phyloP scores from a whole-genome alignment of 2,113 vertebrate genomes.

The Promerops cafer region DNA sequence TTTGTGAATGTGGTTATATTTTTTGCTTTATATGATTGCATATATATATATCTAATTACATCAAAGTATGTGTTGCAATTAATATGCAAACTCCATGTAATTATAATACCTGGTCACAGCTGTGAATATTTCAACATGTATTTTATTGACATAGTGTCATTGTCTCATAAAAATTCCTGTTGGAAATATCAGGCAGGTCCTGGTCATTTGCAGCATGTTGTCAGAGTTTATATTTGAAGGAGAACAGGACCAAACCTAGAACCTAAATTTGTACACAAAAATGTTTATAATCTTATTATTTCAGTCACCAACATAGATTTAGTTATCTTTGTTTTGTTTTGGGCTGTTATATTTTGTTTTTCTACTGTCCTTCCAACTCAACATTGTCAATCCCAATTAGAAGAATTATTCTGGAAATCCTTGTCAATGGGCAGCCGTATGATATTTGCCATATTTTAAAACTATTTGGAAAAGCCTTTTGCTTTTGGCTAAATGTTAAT shows the following conservation, averaged over 20 bases:
- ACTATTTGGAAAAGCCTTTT: not conserved
- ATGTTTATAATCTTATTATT: not conserved
- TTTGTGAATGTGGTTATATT: not conserved
- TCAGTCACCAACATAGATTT: not conserved
- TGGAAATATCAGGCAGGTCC: not conserved
- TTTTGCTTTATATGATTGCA: not conserved
- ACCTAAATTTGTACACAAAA: not conserved
- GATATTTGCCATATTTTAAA: not conserved
- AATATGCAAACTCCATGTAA: not conserved
- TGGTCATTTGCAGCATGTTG: not conserved
- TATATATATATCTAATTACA: not conserved
- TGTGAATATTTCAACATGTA: not conserved
- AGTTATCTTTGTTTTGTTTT: not conserved
- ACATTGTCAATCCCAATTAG: not conserved
- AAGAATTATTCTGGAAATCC: not conserved
- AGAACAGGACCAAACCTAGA: not conserved
- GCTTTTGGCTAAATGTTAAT: not conserved
- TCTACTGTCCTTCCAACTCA: not conserved
- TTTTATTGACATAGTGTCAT: not conserved
- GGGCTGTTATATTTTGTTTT: not conserved
- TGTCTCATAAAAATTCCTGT: not conserved
- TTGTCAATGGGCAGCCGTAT: not conserved
- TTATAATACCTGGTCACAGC: not conserved
- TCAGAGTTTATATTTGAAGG: not conserved
- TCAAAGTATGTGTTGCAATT: not conserved